phyloP scores from a whole-genome alignment of 2,113 vertebrate genomes.

The Grammomys dolichurus region DNA sequence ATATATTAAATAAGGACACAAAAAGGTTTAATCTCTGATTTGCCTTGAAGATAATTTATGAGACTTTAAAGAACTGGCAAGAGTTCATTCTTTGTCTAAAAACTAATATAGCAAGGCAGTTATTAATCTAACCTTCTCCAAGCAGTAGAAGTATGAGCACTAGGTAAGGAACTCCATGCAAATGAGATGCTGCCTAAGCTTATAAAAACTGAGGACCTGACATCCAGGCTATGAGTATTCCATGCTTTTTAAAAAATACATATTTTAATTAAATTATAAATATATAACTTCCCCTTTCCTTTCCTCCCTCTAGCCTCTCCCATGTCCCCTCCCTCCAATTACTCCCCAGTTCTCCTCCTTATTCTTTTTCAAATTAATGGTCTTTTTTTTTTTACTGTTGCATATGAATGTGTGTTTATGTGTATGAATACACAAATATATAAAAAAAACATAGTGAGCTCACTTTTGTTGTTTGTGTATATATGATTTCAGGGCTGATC shows the following conservation, averaged over 20 bases:
- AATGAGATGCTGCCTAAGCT: neutral
- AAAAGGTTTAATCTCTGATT: slow-evolving; percentile 20
- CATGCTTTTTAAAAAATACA: neutral
- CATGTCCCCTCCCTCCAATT: neutral
- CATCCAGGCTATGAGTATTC: neutral
- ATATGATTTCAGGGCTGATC: neutral
- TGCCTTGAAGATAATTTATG: slow-evolving; percentile 45
- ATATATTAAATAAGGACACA: neutral
- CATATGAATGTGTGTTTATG: neutral
- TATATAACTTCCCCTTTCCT: neutral
- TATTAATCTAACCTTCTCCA: slow-evolving; percentile 3
- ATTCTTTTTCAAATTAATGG: neutral
- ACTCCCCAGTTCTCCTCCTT: too few relatives aligned
- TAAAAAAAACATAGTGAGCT: neutral
- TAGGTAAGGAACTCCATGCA: neutral
- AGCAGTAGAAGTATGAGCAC: neutral
- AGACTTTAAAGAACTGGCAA: slow-evolving; percentile 42
- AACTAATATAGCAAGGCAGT: neutral
- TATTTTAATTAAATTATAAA: neutral
- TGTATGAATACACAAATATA: neutral
- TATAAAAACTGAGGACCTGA: neutral
- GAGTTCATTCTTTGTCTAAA: slow-evolving; percentile 25
- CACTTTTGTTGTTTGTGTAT: neutral
- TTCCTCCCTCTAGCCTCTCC: neutral
- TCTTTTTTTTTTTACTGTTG: neutral